A percentile compares a stretch with the other conserved stretches of the same genome.
phyloP scores from a whole-genome alignment of 2,888 invertebrate species.

The Stomorhina lunata region DNA sequence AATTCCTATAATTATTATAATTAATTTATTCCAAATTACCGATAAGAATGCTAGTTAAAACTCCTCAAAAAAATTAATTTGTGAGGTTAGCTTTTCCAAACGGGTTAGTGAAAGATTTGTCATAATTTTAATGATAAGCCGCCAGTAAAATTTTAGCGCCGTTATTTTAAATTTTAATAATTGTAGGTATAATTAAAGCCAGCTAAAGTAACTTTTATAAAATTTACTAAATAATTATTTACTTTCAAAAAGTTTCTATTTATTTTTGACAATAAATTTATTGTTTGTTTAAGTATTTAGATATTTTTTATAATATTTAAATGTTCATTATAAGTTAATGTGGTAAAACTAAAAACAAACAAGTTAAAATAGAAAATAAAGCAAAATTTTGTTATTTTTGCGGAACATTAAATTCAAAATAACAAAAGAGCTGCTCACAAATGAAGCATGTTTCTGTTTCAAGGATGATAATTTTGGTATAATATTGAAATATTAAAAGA shows the following conservation, averaged over 20 bases:
- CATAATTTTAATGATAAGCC: too few relatives aligned
- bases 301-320: neutral
- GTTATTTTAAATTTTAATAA: too few relatives aligned
- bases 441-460: constrained; percentile 27
- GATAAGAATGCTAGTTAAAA: too few relatives aligned
- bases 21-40: too few relatives aligned
- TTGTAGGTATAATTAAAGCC: too few relatives aligned
- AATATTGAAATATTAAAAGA: constrained; percentile 1
- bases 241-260: neutral
- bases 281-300: neutral
- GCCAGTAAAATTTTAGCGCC: too few relatives aligned
- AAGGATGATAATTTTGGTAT: constrained; percentile 31
- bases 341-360: constrained; percentile 1
- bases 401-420: neutral
- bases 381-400: neutral
- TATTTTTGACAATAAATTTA: too few relatives aligned
- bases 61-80: too few relatives aligned
- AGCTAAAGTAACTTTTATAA: neutral
- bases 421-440: neutral
- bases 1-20: too few relatives aligned
- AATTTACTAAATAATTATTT: neutral
- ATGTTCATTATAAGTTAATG: neutral
- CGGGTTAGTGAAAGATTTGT: too few relatives aligned
- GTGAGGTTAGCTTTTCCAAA: too few relatives aligned
- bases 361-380: neutral